Evolutionary conservation across 2,797 vertebrate species (phyloP).

Genomic region (Scolopax rusticola): DNA sequence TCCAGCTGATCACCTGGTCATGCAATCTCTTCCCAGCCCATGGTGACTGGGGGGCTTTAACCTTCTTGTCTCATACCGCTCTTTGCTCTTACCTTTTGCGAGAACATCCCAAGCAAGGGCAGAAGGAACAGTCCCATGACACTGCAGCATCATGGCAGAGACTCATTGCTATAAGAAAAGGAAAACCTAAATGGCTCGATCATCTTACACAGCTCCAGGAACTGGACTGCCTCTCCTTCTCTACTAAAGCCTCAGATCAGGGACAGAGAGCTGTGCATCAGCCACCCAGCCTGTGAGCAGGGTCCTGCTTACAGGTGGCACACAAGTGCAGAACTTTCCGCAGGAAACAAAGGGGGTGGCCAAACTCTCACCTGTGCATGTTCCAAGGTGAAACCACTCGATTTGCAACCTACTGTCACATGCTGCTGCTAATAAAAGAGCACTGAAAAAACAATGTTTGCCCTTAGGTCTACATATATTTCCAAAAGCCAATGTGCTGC

Average conservation of each 20-base stretch:
- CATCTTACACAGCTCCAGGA: background rate
- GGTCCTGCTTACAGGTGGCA: background rate
- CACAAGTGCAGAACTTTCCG: background rate
- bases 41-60: fast-evolving
- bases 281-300: background rate
- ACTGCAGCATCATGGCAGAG: background rate
- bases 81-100: background rate
- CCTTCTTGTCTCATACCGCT: background rate
- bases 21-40: background rate
- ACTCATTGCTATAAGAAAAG: background rate
- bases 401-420: background rate
- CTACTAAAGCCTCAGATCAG: background rate
- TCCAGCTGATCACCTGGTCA: background rate
- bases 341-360: background rate
- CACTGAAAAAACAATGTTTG: background rate
- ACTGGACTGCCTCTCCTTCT: background rate
- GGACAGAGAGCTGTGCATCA: background rate
- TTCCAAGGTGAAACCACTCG: background rate
- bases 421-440: background rate
- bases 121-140: background rate
- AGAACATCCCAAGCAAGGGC: background rate
- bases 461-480: background rate
- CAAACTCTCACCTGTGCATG: background rate
- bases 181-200: background rate
- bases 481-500: background rate